Evolutionary conservation across 2,797 vertebrate genomes (phyloP).

Genomic region (Rallus crepitans): DNA sequence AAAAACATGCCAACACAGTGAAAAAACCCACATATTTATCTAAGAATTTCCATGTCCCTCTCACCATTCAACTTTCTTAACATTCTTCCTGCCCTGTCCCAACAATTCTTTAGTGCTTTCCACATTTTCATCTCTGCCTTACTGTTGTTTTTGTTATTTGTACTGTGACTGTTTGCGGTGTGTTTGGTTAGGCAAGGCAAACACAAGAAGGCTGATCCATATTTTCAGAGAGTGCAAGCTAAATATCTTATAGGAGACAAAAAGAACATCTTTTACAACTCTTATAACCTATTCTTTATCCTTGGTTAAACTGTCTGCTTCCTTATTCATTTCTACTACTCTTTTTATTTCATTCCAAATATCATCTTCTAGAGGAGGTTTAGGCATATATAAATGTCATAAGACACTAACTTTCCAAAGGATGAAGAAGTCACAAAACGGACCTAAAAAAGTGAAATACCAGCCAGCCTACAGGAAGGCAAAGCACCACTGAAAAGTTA

Average conservation of each 20-base stretch:
- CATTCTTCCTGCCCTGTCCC: neutral
- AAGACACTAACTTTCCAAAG: neutral
- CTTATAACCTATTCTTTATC: neutral
- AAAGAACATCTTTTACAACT: neutral
- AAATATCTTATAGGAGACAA: neutral
- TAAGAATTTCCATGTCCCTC: neutral
- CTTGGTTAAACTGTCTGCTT: neutral
- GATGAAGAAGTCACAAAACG: neutral
- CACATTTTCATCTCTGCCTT: neutral
- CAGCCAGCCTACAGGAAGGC: neutral
- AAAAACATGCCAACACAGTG: neutral
- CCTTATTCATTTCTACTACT: neutral
- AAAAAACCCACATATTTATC: neutral
- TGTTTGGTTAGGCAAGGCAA: neutral
- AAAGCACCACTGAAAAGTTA: neutral
- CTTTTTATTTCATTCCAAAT: slow-evolving; percentile 6
- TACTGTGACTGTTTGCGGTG: neutral
- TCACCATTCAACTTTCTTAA: neutral
- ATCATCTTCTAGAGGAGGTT: neutral
- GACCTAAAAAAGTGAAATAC: neutral
- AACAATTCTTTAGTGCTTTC: neutral
- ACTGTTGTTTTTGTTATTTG: neutral
- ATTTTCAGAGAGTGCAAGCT: neutral
- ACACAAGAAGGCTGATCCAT: neutral
- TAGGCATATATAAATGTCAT: neutral